Evolutionary conservation across 2,797 vertebrate species (phyloP), one percentile per base, ranked within the genome.

Genomic region (Enteromius anoplus): DNA sequence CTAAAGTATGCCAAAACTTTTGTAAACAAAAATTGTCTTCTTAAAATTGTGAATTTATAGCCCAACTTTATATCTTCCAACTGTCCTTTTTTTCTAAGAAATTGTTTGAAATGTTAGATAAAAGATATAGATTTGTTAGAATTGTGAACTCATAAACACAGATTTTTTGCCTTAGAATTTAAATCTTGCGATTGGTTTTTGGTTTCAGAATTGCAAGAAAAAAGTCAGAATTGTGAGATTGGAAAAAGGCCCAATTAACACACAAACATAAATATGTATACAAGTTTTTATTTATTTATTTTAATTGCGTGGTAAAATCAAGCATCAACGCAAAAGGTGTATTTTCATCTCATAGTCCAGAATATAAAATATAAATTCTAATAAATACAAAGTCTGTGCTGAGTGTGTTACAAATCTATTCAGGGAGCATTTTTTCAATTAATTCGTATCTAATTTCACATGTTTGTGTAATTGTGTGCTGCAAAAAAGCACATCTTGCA

Each of bases 381-480:
- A 11, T 32, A 21, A 53, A 10, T 1, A 32, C 2, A 29, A 19
- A 49, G 2, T n/a, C 34, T 68, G 10, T 42, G 65, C 65, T 42
- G 10, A 1, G 14, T 49, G 26, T 66, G 21, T 69, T 53, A 26
- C 17, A 21, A 4, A 10, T 68, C 47, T 21, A 79, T 40, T 53
- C n/a, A 7, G 3, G 14, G 21, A 42, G 14, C 7, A 55, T 80
- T 70, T 80, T 79, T 51, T 17, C 10, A 60, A 60, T 60, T 60
- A 58, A 80, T 80, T 80, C 55, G 40, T 49, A 49, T 58, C 21
- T 83, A 4, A 71, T 80, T 55, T 65, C 23, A 65, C 75, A 76
- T 60, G 51, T 76, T n/a, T 42, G 77, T 84, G 72, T 84, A 37
- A 80, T 51, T 72, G 77, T 83, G 45, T 37, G 65, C 75, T 77